These are phyloP conservation scores for Centropyge bicolor DNA, from an alignment of 2,797 vertebrate genomes.

Conservation along the genomic window DNA sequence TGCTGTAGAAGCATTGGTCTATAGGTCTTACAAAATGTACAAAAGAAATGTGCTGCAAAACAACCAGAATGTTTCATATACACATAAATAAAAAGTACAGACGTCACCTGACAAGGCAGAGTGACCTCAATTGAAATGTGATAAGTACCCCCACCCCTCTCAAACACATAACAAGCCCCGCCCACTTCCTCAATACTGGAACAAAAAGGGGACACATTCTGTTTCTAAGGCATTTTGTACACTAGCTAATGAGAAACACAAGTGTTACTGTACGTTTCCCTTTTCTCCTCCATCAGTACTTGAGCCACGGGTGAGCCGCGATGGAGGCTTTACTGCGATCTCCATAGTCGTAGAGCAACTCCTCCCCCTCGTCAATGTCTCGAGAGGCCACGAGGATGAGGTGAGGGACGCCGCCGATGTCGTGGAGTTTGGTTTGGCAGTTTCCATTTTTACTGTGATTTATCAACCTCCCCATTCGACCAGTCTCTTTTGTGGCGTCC, in stretches of 20 bases:
- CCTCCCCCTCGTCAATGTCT: conserved; percentile 93
- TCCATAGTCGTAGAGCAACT: conserved; percentile 97
- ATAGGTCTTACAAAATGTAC: conserved; percentile 85
- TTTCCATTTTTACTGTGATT: conserved; percentile 99
- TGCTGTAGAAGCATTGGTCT: conserved; percentile 87
- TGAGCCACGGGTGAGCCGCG: conserved; percentile 96
- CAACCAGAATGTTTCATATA: conserved; percentile 79
- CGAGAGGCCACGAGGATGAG: conserved; percentile 96
- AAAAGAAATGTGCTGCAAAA: conserved; percentile 84
- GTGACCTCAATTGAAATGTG: conserved; percentile 64
- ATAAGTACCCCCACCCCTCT: conserved; percentile 19
- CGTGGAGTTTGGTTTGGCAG: conserved; percentile 98
- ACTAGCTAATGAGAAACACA: conserved; percentile 70
- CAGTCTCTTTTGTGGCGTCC: conserved; percentile 93
- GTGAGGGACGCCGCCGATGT: conserved; percentile 92
- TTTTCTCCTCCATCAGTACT: conserved; percentile 83
- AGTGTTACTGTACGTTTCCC: conserved; percentile 61
- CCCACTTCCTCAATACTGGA: conserved; percentile 22
- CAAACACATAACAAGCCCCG: conserved; percentile 15
- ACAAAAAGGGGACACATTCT: conserved; percentile 73
- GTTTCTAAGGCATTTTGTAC: conserved; percentile 84
- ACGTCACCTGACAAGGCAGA: conserved; percentile 65
- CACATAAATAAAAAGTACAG: conserved; percentile 82
- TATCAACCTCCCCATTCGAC: conserved; percentile 92
- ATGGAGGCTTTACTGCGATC: conserved; percentile 96